Base-by-base conservation (phyloP, 2,888 invertebrate genomes). In the Lepidocyrtoides sp. region DNA sequence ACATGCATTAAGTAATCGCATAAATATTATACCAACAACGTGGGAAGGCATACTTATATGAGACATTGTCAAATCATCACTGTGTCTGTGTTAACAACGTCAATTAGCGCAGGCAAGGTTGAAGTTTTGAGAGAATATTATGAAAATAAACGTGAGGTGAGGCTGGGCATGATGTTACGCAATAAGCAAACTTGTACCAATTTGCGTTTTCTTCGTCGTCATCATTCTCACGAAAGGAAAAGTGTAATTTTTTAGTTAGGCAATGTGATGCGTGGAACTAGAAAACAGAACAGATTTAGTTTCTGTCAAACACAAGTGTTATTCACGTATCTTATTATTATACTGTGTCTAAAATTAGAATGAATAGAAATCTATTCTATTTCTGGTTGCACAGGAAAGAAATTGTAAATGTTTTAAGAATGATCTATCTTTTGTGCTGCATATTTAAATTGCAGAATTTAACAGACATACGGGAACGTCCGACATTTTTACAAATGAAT, bases 401-500 rank as follows among this genome's bases (percentile, higher is more conserved):
- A 26, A 7, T 17, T 77, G 48, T 26, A 51, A 77, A 29, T 14
- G 0, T 17, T 48, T 26, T 26, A 23, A 29, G 51, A 51, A 48
- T 72, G 12, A 41, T 44, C 5, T n/a, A 4, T 66, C 20, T 29
- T 60, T 60, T 69, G 32, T 36, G 20, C 20, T 75, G 44, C 75
- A 41, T 75, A 44, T 26, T 75, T 44, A 20, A 4, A 44, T 23
- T n/a, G 10, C 36, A 14, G 36, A 75, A 20, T 10, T 4, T 10
- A 75, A 7, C 26, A 75, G 75, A 75, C 48, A 44, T 12, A 51
- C 36, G 29, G 17, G 77, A 51, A 77, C 48, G 17, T 41, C 17
- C 17, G 77, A 51, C 51, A 51, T n/a, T 51, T 51, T 77, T 77
- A 77, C 77, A 77, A 77, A 77, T 77, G 51, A 77, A 51, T 77